A percentile compares a stretch with the other conserved stretches of the same genome.
phyloP scores from a whole-genome alignment of 2,797 vertebrate species.

The Pseudochirops corinnae region DNA sequence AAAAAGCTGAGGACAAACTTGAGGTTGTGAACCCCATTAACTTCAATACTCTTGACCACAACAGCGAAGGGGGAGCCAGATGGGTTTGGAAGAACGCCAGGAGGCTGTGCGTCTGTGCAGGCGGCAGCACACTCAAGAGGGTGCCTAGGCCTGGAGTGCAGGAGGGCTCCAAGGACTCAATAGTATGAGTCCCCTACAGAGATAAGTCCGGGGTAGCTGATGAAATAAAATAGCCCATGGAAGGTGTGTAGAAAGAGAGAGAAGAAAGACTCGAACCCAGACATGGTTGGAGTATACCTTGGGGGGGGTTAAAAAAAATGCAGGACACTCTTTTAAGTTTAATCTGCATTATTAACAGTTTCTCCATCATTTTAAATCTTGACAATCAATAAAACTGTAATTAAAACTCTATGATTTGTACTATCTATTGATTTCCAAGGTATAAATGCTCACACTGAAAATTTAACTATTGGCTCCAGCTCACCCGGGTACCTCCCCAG shows the following conservation, averaged over 20 bases:
- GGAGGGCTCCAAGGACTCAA: not conserved
- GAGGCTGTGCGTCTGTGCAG: too few species aligned
- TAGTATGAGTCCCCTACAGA: not conserved
- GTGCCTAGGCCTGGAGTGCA: not conserved
- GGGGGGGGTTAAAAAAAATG: not conserved
- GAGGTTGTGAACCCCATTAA: not conserved
- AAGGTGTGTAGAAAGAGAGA: not conserved
- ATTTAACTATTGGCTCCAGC: not conserved
- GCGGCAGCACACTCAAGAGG: not conserved
- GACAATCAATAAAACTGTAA: not conserved
- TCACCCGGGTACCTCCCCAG: not conserved
- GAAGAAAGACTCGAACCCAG: not conserved
- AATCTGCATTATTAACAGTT: not conserved
- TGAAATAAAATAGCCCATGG: not conserved
- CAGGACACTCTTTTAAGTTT: not conserved
- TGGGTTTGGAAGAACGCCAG: not conserved
- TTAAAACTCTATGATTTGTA: not conserved
- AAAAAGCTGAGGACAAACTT: not conserved
- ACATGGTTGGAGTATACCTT: not conserved
- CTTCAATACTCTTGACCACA: not conserved
- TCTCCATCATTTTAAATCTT: not conserved
- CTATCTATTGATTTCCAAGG: not conserved
- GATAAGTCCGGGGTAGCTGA: not conserved
- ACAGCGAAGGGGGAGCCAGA: not conserved
- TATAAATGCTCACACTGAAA: not conserved